Conservation (phyloP, 2,113 vertebrate species). For the Saguinus midas region DNA sequence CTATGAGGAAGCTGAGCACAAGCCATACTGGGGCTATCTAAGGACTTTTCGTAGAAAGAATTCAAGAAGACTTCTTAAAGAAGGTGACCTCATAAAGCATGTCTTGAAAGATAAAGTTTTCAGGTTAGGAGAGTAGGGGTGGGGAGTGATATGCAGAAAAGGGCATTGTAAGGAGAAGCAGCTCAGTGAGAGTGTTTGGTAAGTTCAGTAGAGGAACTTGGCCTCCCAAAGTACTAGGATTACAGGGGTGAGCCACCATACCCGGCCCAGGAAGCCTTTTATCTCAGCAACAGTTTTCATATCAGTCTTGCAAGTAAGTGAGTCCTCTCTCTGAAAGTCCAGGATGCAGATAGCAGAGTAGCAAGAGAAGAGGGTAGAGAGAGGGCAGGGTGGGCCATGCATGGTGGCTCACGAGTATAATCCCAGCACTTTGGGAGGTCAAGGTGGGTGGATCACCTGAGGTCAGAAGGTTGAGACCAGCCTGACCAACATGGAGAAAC, state of each 20-base stretch:
- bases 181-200: background rate
- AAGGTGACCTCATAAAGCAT: background rate
- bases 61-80: background rate
- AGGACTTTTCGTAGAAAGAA: background rate
- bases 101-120: background rate
- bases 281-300: background rate
- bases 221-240: too few relatives aligned
- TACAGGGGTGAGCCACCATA: too few relatives aligned
- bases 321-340: background rate
- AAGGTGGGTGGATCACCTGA: too few relatives aligned
- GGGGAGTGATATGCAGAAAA: too few relatives aligned
- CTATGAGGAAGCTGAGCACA: background rate
- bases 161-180: background rate
- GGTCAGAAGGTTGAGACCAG: too few relatives aligned
- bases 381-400: fast-evolving
- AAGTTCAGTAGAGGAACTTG: too few relatives aligned
- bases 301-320: background rate
- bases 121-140: background rate
- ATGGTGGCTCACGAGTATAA: too few relatives aligned
- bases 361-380: background rate
- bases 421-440: too few relatives aligned
- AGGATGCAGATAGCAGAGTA: background rate
- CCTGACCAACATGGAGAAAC: too few relatives aligned
- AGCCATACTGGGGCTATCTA: background rate
- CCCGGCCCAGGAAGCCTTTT: too few relatives aligned